Evolutionary conservation across 2,888 invertebrate species (phyloP).

Genomic region (Andrena bucephala): DNA sequence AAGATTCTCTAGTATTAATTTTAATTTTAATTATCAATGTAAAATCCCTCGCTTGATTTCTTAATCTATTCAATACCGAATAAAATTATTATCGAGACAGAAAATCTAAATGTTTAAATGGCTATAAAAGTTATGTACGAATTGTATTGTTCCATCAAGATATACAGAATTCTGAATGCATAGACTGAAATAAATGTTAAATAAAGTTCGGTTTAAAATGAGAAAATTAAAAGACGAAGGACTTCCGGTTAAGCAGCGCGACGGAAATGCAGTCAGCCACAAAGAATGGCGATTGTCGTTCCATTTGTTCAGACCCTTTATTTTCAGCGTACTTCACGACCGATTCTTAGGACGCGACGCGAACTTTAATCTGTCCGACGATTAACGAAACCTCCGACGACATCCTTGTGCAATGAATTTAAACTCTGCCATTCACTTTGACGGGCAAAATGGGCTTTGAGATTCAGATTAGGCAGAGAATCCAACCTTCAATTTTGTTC

Average conservation of each 20-base stretch:
- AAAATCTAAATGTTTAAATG: neutral
- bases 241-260: conserved; percentile 41
- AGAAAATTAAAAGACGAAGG: neutral
- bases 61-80: neutral
- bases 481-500: conserved; percentile 29
- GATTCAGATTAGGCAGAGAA: conserved; percentile 17
- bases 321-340: conserved; percentile 63
- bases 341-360: conserved; percentile 54
- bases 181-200: neutral
- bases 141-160: neutral
- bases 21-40: neutral
- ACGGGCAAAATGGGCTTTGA: conserved; percentile 7
- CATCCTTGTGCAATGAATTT: conserved; percentile 34
- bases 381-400: conserved; percentile 4
- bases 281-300: conserved; percentile 68
- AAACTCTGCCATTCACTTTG: conserved; percentile 4
- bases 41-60: neutral
- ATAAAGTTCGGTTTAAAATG: neutral
- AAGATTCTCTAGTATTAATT: neutral
- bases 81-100: neutral
- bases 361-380: neutral
- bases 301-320: conserved; percentile 73
- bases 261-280: conserved; percentile 52
- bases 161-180: too few relatives aligned
- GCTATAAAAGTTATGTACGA: neutral